Conservation (phyloP, 2,888 invertebrate species). For the Encarsia formosa region DNA sequence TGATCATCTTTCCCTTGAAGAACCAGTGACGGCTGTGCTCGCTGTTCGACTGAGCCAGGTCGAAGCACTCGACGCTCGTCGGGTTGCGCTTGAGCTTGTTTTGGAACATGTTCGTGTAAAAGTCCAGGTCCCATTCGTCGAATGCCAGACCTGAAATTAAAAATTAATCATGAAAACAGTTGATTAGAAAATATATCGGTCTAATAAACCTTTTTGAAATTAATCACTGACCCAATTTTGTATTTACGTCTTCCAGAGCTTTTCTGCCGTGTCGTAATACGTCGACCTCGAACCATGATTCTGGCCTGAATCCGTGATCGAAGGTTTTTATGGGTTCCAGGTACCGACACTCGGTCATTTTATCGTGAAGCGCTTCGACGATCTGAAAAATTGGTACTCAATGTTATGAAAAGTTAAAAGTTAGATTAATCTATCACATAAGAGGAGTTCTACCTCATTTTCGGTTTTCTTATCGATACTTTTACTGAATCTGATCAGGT, state of each 20-base stretch:
- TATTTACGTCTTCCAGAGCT: slow-evolving; percentile 79
- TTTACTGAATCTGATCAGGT: slow-evolving; percentile 46
- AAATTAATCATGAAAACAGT: not conserved
- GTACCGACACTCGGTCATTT: slow-evolving; percentile 91
- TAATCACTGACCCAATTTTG: slow-evolving; percentile 60
- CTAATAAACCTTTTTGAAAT: not conserved
- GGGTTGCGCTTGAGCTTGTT: slow-evolving; percentile 84
- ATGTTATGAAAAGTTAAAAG: not conserved
- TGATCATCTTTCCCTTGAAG: slow-evolving; percentile 80
- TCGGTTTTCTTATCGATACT: slow-evolving; percentile 45
- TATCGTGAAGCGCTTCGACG: slow-evolving; percentile 72
- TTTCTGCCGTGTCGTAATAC: slow-evolving; percentile 70
- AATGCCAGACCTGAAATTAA: slow-evolving; percentile 72
- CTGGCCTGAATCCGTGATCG: slow-evolving; percentile 55
- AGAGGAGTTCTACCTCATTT: slow-evolving; percentile 32
- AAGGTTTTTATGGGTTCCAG: slow-evolving; percentile 59
- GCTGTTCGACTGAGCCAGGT: slow-evolving; percentile 96
- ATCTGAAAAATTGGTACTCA: slow-evolving; percentile 42
- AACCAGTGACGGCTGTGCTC: slow-evolving; percentile 99
- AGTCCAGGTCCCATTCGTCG: slow-evolving; percentile 87
- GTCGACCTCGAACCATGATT: slow-evolving; percentile 80
- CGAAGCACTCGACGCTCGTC: slow-evolving; percentile 95
- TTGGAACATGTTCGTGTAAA: slow-evolving; percentile 82
- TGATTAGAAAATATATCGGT: not conserved
- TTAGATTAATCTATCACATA: not conserved